Conservation (phyloP, 1,140 invertebrate genomes). For the Andrena cerasifolii region DNA sequence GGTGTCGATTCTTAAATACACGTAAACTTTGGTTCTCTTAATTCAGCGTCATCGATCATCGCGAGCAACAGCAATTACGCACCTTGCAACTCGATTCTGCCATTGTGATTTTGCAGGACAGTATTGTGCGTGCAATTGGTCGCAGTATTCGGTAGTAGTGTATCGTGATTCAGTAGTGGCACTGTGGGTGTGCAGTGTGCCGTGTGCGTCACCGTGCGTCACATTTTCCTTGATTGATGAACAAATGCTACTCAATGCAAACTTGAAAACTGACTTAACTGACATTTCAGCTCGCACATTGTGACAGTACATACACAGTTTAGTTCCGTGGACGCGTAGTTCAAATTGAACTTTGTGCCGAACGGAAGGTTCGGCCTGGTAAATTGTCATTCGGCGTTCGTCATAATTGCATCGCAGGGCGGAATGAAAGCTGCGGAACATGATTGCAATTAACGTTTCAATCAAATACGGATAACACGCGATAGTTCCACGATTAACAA, state of each 20-base stretch:
- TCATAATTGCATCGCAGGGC: background rate
- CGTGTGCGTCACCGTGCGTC: too few relatives aligned
- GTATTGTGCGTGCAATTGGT: too few relatives aligned
- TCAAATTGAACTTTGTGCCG: background rate
- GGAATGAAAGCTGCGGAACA: background rate
- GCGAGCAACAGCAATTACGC: background rate
- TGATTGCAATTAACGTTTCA: background rate
- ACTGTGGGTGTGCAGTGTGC: background rate
- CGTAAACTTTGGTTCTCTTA: background rate
- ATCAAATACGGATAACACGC: background rate
- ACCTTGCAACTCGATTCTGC: background rate
- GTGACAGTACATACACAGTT: background rate
- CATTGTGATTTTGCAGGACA: too few relatives aligned
- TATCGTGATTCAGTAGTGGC: constrained; percentile 5
- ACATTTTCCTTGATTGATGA: too few relatives aligned
- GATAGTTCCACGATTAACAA: background rate
- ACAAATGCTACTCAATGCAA: too few relatives aligned
- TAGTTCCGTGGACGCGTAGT: background rate
- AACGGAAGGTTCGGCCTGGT: background rate
- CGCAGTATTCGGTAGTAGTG: constrained; percentile 15
- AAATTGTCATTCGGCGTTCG: constrained; percentile 2
- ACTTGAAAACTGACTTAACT: too few relatives aligned
- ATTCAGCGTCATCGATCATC: background rate
- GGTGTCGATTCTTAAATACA: constrained; percentile 8
- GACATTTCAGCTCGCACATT: background rate